Conservation (phyloP, 2,797 vertebrate genomes). For the Cyclopterus lumpus region DNA sequence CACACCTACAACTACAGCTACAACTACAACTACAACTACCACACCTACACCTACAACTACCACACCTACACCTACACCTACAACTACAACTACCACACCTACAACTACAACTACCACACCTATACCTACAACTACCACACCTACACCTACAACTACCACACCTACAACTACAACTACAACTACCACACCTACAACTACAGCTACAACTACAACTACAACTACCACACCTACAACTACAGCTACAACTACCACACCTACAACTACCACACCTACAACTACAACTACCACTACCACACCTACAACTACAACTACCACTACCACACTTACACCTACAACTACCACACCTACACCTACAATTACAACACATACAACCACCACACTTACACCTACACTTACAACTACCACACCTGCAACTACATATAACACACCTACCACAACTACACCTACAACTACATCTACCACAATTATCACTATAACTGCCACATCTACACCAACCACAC, state of each 20-base stretch:
- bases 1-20: not conserved
- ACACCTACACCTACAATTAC: not conserved
- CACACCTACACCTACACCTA: fast-evolving
- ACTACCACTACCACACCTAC: not conserved
- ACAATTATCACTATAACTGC: not conserved
- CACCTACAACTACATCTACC: not conserved
- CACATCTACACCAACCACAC: not conserved
- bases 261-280: not conserved
- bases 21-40: no score
- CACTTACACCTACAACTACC: no score
- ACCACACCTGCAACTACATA: fast-evolving
- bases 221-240: not conserved
- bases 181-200: fast-evolving
- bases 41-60: not conserved
- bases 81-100: not conserved
- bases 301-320: not conserved
- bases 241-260: no score
- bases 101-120: not conserved
- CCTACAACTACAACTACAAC: conserved; percentile 2
- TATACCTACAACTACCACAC: not conserved
- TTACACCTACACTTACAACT: fast-evolving
- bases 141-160: not conserved
- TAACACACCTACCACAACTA: not conserved
- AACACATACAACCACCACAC: fast-evolving
- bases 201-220: not conserved